Evolutionary conservation across 2,113 vertebrate genomes (phyloP).

Genomic region (Tamias sibiricus): DNA sequence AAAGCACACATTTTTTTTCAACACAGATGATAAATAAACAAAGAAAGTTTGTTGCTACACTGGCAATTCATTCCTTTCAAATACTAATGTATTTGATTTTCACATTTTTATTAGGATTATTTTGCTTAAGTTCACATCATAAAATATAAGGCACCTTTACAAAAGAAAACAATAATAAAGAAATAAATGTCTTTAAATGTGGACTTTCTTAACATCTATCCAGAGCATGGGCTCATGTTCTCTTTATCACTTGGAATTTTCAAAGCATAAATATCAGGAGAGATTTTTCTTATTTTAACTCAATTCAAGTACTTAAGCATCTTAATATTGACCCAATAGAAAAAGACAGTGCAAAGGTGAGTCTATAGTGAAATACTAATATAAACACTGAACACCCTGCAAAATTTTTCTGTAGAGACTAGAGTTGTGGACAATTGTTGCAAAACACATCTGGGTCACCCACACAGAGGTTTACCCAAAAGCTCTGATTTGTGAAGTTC

Average conservation of each 20-base stretch:
- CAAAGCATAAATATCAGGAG: background rate
- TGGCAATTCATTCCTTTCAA: no score
- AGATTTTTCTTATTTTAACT: slow-evolving; percentile 40
- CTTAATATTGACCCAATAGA: background rate
- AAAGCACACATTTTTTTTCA: background rate
- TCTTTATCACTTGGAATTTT: slow-evolving; percentile 35
- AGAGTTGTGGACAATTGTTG: background rate
- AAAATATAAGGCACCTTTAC: background rate
- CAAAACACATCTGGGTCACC: background rate
- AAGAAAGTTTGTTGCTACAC: no score
- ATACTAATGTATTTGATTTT: no score
- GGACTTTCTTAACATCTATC: background rate
- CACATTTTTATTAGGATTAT: background rate
- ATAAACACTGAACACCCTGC: background rate
- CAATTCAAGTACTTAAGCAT: background rate
- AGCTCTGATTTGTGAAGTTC: background rate
- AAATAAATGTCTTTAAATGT: background rate
- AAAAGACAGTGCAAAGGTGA: background rate
- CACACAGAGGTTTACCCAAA: background rate
- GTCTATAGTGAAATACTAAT: background rate
- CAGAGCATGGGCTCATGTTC: background rate
- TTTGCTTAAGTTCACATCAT: slow-evolving; percentile 26
- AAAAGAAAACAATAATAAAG: slow-evolving; percentile 2
- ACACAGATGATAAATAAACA: slow-evolving; percentile 31
- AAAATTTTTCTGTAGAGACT: background rate